Percentiles rank a stretch among this genome's conserved stretches.
Evolutionary conservation across 2,113 vertebrate genomes (phyloP).

Genomic region (Nestor notabilis): DNA sequence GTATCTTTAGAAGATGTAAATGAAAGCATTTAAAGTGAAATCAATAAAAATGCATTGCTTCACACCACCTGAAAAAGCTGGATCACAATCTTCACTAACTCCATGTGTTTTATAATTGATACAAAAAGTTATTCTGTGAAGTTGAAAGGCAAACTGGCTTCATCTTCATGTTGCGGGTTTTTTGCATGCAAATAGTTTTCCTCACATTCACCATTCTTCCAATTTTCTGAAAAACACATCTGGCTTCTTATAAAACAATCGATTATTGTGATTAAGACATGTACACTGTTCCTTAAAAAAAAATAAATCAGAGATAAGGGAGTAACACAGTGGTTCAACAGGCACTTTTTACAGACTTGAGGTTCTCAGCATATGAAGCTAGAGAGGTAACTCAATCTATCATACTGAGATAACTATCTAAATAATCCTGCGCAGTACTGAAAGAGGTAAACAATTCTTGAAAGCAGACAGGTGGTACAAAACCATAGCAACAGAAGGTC

Average conservation of each 20-base stretch:
- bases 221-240: not conserved
- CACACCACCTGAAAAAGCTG: not conserved
- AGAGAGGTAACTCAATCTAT: conserved; percentile 51
- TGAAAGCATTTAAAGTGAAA: not conserved
- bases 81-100: not conserved
- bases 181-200: not conserved
- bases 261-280: not conserved
- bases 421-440: not conserved
- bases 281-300: not conserved
- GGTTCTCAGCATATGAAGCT: not conserved
- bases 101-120: not conserved
- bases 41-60: not conserved
- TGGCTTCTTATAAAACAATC: not conserved
- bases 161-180: not conserved
- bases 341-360: conserved; percentile 2
- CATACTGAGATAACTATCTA: conserved; percentile 48
- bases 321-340: not conserved
- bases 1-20: not conserved
- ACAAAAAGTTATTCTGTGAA: not conserved
- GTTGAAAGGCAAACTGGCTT: not conserved
- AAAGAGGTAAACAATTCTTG: conserved; percentile 59
- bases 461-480: conserved; percentile 59
- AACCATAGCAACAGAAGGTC: conserved; percentile 68
- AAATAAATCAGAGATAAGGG: not conserved
- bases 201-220: not conserved